phyloP scores from a whole-genome alignment of 2,797 vertebrate species.

The Poeciliopsis presidionis region DNA sequence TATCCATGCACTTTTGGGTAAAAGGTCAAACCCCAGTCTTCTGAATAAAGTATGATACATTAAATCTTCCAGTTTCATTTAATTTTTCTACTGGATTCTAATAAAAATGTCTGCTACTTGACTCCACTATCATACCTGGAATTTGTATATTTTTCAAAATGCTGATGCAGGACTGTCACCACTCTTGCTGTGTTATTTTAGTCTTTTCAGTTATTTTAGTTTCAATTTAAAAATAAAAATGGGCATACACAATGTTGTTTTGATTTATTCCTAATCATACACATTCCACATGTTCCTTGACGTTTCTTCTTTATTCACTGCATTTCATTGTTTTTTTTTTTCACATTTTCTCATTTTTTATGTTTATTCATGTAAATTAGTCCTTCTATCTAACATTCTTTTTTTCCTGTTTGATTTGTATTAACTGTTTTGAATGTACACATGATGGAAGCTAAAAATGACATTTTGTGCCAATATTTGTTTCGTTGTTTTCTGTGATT shows the following conservation, averaged over 20 bases:
- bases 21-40: neutral
- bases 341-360: neutral
- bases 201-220: neutral
- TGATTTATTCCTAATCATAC: neutral
- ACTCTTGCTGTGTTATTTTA: neutral
- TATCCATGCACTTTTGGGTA: neutral
- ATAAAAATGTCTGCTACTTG: neutral
- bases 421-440: neutral
- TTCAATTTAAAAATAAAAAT: neutral
- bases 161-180: neutral
- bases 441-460: neutral
- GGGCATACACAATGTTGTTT: neutral
- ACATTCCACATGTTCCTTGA: neutral
- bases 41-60: neutral
- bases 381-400: neutral
- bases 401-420: neutral
- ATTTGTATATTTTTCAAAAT: neutral
- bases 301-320: neutral
- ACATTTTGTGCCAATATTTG: neutral
- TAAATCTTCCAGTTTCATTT: neutral
- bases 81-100: neutral
- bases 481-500: neutral
- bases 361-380: neutral
- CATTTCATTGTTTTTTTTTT: neutral
- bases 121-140: neutral